Base-by-base conservation (phyloP, 2,888 invertebrate species). In the Lasioglossum vierecki region DNA sequence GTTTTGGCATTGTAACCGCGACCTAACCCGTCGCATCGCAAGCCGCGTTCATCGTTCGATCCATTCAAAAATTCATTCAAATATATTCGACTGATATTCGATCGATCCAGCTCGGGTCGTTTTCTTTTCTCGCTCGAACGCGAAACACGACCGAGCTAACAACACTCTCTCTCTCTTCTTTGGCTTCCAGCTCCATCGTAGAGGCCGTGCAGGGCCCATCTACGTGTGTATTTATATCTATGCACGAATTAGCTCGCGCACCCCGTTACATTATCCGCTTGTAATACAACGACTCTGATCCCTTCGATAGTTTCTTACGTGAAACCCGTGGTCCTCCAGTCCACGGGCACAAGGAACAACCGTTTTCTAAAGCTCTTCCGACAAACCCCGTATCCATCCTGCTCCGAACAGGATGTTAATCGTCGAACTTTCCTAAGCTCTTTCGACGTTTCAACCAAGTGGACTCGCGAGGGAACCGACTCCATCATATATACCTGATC, bases 1-100 rank as follows among this genome's bases (percentile, higher is more conserved):
- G 22, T 70, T 70, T 91, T 91, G 91, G 91, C 92, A 91, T 92
- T 88, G 84, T 41, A 46, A 72, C 68, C 72, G 80, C 86, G 86
- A 60, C 49, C 68, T 35, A 30, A 22, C 41, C 63, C 30, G 46
- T 26, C 68, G 49, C 57, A 4, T 26, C 68, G 49, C 57, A 4
- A 44, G n/a, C 57, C 76, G 77, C 76, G 72, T 68, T 39, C 30
- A 63, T 46, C 71, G 44, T 76, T 77, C 68, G 11, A 39, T 68
- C 35, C 76, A 66, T 18, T 18, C 63, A 35, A 63, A 35, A 63
- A 63, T 30, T 63, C 76, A 66, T 35, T 63, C 63, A 35, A 63
- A 63, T 63, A 30, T 35, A 63, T 39, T 22, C 66, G 4, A 11
- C 60, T 30, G 53, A 6, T 26, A 6, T 26, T 44, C 49, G 2